Evolutionary conservation across 2,888 invertebrate species (phyloP), one percentile per base, ranked within the genome.

Genomic region (Subacronicta megacephala): DNA sequence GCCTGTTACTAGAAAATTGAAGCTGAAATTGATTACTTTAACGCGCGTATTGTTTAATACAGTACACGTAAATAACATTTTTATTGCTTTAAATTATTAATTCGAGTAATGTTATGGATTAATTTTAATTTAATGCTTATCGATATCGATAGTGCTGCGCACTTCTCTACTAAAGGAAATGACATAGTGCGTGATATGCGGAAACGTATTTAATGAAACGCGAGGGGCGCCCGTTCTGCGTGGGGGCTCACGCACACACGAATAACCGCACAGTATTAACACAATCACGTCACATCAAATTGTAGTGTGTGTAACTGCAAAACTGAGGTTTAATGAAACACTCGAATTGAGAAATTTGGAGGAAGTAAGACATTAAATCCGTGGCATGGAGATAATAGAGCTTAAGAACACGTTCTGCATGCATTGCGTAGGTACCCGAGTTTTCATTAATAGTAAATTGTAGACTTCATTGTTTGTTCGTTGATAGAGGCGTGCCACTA

Each of bases 111-210:
- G 17, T 42, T 57, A 41, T 42, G 52, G 52, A n/a, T 58, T 63
- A 26, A 26, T 29, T 26, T 40, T 36, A 29, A 62, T 57, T 38
- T 9, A 3, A 9, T 10, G 3, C 49, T 47, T 62, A 78, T 83
- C 84, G 83, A 85, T 77, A 80, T 81, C 79, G 74, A 77, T 66
- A 64, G 38, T 13, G 16, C 26, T 29, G 44, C 29, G 56, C 70
- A 69, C 89, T 72, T 72, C 81, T 79, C 91, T 91, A 87, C 26
- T 40, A 85, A 76, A 89, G 93, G 93, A 93, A 93, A 94, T 93
- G 92, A 93, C 93, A 93, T 90, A 92, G 92, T 92, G 92, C 90
- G 93, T 94, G 94, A 94, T 94, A 93, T 90, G 93, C 94, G 93
- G 93, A 94, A 93, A 93, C 88, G 90, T 90, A 92, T 93, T 93